Evolutionary conservation across 2,888 invertebrate genomes (phyloP).

Genomic region (Crepidodera aurea): DNA sequence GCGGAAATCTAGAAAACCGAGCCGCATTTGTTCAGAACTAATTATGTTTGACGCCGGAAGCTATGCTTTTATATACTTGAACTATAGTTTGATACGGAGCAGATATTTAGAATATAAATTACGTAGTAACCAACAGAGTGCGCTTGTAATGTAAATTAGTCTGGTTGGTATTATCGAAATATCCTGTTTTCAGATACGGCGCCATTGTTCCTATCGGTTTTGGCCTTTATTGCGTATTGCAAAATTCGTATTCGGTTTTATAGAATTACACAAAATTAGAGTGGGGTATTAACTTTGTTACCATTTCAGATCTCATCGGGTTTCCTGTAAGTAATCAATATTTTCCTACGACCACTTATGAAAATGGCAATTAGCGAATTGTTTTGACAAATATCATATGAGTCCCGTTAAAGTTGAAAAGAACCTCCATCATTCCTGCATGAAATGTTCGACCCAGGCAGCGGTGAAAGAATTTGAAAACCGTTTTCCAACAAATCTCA

Average conservation of each 20-base stretch:
- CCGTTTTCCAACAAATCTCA: no score
- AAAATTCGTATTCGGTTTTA: conserved; percentile 1
- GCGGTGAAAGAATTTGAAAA: no score
- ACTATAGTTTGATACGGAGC: conserved; percentile 35
- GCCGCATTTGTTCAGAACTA: conserved; percentile 32
- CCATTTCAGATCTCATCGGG: no score
- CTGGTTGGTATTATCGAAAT: conserved; percentile 17
- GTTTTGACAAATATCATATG: no score
- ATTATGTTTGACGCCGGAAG: conserved; percentile 33
- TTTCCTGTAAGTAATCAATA: no score
- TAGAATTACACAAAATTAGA: neutral
- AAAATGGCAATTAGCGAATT: no score
- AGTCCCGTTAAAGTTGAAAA: no score
- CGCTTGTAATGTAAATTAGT: conserved; percentile 19
- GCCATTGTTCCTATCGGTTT: neutral
- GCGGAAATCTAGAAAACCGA: conserved; percentile 10
- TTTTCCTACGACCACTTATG: no score
- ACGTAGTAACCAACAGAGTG: conserved; percentile 21
- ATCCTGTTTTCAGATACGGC: neutral
- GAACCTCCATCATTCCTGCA: no score
- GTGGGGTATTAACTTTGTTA: no score
- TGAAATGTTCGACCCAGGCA: no score
- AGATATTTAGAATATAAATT: conserved; percentile 40
- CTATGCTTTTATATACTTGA: conserved; percentile 28
- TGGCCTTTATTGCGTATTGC: neutral